A percentile compares a stretch with the other conserved stretches of the same genome.
phyloP scores from a whole-genome alignment of 2,888 invertebrate genomes.

The Laothoe populi region DNA sequence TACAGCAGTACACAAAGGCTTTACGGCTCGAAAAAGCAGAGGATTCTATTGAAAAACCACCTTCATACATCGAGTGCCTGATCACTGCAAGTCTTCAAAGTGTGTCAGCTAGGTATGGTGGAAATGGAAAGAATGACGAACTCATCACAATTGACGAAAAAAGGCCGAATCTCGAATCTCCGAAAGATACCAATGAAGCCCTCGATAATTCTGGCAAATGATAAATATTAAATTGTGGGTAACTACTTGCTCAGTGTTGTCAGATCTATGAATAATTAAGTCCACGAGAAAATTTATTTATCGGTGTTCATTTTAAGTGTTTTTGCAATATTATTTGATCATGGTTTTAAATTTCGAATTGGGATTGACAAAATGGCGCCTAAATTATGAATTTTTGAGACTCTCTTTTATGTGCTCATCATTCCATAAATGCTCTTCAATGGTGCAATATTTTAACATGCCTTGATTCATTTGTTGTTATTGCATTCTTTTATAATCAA shows the following conservation, averaged over 20 bases:
- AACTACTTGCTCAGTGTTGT: not conserved
- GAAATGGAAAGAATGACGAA: constrained; percentile 39
- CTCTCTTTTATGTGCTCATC: too few species aligned
- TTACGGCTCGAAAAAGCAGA: constrained; percentile 49
- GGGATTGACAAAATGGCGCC: too few species aligned
- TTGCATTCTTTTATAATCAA: too few species aligned
- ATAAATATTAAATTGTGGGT: not conserved
- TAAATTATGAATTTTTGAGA: too few species aligned
- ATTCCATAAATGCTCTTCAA: too few species aligned
- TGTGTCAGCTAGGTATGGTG: constrained; percentile 14
- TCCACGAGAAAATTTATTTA: too few species aligned
- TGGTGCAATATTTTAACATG: too few species aligned
- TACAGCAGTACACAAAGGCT: constrained; percentile 54
- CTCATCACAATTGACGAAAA: constrained; percentile 41
- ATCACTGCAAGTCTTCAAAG: constrained; percentile 44
- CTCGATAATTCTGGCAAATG: not conserved
- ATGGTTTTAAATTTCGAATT: too few species aligned
- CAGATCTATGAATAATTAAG: not conserved
- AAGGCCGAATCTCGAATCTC: constrained; percentile 38
- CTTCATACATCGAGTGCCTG: constrained; percentile 65
- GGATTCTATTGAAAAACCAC: constrained; percentile 55
- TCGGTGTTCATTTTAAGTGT: too few species aligned
- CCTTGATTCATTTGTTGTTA: too few species aligned
- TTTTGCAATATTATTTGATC: too few species aligned
- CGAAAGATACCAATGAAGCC: constrained; percentile 34